Evolutionary conservation across 1,140 invertebrate genomes (phyloP), one percentile per base, ranked within the genome.

Genomic region (Pseudomyrmex cubaensis): DNA sequence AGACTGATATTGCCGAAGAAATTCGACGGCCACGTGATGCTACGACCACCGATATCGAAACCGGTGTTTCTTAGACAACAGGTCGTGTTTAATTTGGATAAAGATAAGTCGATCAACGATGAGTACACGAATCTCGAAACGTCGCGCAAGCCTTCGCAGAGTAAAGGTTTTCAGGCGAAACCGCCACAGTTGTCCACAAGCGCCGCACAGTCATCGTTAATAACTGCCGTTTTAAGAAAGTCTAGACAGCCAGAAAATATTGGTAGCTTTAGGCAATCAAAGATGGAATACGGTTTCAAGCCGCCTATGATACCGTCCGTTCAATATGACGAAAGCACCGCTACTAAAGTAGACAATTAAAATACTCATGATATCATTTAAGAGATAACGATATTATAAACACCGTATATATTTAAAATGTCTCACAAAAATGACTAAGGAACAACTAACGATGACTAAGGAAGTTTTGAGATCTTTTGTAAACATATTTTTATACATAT

Each of bases 271-370:
- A 95, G 95, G 83, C 96, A 96, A 82, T 94, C 97, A 0, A 96
- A 96, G 84, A 95, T 97, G 88, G 97, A 98, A 83, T 97, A 98
- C 88, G 97, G 97, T 0, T 97, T 98, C 83, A 97, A 97, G 87
- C 97, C 97, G 10, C 97, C 97, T 0, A 92, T 98, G 87, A 95
- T 97, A 70, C 97, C 97, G 2, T 97, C 97, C 0, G 95, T 97
- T n/a, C 96, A 97, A 90, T 97, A 97, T 35, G 97, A 97, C 87
- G 96, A 97, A 72, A 90, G 94, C 67, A 93, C 93, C 4, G 93
- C 92, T 0, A 90, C 91, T 5, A 93, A 93, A 90, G 91, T 94
- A 1, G 91, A 94, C 0, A 80, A 80, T 59, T 80, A 59, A 80
- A 35, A 35, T 35, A 35, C 35, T 35, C 5, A 35, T 25, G 25